Percentiles rank a stretch among this genome's conserved stretches.
phyloP scores from a whole-genome alignment of 2,888 invertebrate genomes.

The Zaprionus obscuricornis region DNA sequence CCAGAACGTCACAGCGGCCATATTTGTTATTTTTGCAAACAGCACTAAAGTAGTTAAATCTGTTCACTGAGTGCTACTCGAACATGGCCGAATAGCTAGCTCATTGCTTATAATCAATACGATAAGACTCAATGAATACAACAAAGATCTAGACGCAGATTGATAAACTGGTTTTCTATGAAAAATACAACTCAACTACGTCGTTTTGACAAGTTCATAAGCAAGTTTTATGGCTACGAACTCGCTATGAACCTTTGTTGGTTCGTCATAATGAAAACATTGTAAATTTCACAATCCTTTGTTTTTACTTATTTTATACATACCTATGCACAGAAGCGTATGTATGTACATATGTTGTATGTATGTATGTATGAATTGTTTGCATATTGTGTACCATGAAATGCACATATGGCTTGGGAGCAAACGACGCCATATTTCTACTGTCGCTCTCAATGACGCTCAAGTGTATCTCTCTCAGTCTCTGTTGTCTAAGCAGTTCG shows the following conservation, averaged over 20 bases:
- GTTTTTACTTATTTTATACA: constrained; percentile 14
- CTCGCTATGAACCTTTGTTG: constrained; percentile 7
- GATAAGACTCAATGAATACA: constrained; percentile 28
- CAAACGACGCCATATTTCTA: constrained; percentile 42
- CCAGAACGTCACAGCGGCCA: constrained; percentile 41
- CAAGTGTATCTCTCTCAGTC: not conserved
- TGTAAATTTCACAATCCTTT: constrained; percentile 48
- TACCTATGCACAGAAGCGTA: not conserved
- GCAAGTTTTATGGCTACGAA: constrained; percentile 1
- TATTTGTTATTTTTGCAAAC: constrained; percentile 54
- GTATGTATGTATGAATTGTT: not conserved
- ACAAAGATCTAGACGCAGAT: not conserved
- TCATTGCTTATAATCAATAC: constrained; percentile 34
- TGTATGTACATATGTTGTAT: not conserved
- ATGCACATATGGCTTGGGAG: constrained; percentile 25
- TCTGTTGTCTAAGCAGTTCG: not conserved
- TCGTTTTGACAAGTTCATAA: not conserved
- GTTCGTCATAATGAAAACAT: constrained; percentile 9
- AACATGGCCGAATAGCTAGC: constrained; percentile 23
- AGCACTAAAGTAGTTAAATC: constrained; percentile 51
- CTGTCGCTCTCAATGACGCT: constrained; percentile 19
- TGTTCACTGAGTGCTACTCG: constrained; percentile 23
- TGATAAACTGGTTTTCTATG: constrained; percentile 40
- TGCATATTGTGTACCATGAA: no score
- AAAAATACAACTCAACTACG: constrained; percentile 29